Evolutionary conservation across 2,113 vertebrate genomes (phyloP).

Genomic region (Petrocephalus zakoni): DNA sequence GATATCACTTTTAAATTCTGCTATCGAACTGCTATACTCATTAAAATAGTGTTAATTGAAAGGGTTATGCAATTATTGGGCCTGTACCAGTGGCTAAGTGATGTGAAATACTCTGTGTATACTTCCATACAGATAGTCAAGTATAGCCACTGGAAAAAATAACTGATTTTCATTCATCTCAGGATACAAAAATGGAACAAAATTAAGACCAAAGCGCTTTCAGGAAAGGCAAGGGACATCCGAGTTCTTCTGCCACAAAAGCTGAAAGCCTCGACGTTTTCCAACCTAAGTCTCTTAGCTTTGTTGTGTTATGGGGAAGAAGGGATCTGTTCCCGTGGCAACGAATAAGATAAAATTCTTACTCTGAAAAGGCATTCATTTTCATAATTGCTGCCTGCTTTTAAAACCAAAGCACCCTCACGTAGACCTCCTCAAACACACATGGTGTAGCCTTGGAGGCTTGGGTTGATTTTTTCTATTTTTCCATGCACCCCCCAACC

Average conservation of each 20-base stretch:
- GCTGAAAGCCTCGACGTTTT: conserved; percentile 50
- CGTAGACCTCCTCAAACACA: conserved; percentile 55
- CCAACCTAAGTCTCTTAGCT: conserved; percentile 55
- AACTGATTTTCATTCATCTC: not conserved
- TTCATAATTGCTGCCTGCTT: conserved; percentile 72
- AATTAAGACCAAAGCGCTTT: not conserved
- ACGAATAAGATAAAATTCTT: conserved; percentile 75
- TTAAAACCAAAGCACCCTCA: conserved; percentile 61
- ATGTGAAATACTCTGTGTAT: not conserved
- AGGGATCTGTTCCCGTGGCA: conserved; percentile 74
- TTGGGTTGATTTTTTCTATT: conserved; percentile 43
- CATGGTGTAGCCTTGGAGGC: conserved; percentile 56
- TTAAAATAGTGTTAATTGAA: not conserved
- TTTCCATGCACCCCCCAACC: not conserved
- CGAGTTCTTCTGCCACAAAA: conserved; percentile 29
- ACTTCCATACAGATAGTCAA: not conserved
- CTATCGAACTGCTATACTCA: not conserved
- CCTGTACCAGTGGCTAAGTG: not conserved
- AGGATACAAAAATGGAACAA: not conserved
- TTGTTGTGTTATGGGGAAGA: conserved; percentile 61
- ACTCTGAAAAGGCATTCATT: conserved; percentile 73
- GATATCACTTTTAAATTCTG: not conserved
- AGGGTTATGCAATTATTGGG: not conserved
- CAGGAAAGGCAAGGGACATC: conserved; percentile 25
- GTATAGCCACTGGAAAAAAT: not conserved